A percentile compares a stretch with the other conserved stretches of the same genome.
Conservation (phyloP, 2,113 vertebrate genomes). For the Capreolus pygargus region DNA sequence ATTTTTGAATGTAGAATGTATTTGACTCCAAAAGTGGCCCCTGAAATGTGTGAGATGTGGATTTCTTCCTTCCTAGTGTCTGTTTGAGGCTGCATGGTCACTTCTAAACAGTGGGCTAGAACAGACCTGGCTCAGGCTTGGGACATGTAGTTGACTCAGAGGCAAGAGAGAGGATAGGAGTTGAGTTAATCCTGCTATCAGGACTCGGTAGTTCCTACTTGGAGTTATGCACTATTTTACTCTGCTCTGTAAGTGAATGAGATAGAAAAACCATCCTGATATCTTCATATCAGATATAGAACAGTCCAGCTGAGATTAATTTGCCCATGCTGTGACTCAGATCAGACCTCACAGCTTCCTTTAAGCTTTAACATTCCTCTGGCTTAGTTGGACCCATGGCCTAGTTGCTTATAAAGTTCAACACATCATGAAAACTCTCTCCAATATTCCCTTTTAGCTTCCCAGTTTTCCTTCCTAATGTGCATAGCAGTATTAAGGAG, state of each 20-base stretch:
- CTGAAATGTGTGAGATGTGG: background rate
- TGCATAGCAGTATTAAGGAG: background rate
- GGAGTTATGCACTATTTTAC: background rate
- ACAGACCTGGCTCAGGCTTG: background rate
- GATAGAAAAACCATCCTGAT: background rate
- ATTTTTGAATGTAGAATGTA: slow-evolving; percentile 12
- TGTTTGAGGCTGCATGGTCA: background rate
- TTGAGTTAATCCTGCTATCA: background rate
- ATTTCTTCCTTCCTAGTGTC: background rate
- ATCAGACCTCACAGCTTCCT: background rate
- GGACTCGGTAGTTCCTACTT: background rate
- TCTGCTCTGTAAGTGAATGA: background rate
- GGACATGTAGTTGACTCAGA: background rate
- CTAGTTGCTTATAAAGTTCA: background rate
- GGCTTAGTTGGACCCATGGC: background rate
- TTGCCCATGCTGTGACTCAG: background rate
- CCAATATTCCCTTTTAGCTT: background rate
- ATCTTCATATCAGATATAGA: background rate
- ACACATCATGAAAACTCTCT: background rate
- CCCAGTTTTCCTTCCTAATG: background rate
- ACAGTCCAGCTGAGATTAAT: background rate
- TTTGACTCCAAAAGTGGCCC: background rate
- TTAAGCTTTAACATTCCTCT: background rate
- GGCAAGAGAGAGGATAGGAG: background rate
- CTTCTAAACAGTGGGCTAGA: background rate